Percentiles rank a stretch among this genome's conserved stretches.
Conservation (phyloP, 2,797 vertebrate genomes). For the Neoniphon sammara region DNA sequence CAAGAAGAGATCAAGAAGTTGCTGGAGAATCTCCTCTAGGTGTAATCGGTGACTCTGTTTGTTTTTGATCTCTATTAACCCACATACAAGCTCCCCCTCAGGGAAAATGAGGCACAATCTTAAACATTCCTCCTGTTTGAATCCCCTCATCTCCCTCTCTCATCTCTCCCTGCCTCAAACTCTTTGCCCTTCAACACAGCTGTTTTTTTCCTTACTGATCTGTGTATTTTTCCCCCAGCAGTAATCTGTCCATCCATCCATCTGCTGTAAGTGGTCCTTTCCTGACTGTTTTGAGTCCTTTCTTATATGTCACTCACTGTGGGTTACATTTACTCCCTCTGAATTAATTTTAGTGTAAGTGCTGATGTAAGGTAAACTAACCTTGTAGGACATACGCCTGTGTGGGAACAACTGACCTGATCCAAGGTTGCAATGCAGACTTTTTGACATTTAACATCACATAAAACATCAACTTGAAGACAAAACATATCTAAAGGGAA, state of each 20-base stretch:
- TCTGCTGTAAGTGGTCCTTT: conserved; percentile 19
- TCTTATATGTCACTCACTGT: conserved; percentile 3
- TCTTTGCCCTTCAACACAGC: not conserved
- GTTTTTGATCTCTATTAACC: too few species aligned
- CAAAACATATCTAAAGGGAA: too few species aligned
- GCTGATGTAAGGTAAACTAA: not conserved
- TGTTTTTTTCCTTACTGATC: not conserved
- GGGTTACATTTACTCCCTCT: not conserved
- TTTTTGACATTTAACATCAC: too few species aligned
- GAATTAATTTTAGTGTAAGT: not conserved
- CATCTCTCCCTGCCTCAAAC: not conserved
- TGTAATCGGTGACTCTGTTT: too few species aligned
- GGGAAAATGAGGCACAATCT: too few species aligned
- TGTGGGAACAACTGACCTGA: too few species aligned
- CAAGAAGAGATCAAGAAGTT: too few species aligned
- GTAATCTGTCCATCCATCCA: conserved; percentile 16
- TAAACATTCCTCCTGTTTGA: not conserved
- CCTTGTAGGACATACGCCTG: not conserved
- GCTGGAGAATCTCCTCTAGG: too few species aligned
- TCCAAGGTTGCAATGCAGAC: too few species aligned
- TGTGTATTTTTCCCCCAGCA: not conserved
- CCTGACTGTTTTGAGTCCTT: not conserved
- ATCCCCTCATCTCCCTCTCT: not conserved
- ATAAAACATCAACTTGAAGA: too few species aligned
- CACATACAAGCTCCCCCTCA: too few species aligned